Evolutionary conservation across 1,140 invertebrate genomes (phyloP).

Genomic region (Colletes gigas): DNA sequence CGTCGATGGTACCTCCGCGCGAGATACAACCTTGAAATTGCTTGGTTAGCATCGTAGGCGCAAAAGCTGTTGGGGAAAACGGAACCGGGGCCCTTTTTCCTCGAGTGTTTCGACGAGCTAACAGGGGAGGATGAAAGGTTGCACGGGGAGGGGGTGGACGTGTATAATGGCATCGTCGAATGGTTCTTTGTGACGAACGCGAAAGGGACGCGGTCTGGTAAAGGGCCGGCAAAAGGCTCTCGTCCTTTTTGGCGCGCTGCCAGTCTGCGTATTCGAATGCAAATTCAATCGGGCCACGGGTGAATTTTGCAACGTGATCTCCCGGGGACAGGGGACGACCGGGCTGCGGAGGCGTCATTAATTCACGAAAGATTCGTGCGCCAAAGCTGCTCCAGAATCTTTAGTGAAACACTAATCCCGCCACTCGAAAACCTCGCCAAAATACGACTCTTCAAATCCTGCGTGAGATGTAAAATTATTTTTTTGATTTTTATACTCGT

Average conservation of each 20-base stretch:
- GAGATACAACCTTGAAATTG: constrained; percentile 41
- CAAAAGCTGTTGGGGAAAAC: constrained; percentile 32
- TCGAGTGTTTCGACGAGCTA: background rate
- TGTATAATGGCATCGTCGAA: constrained; percentile 58
- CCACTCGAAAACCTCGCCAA: background rate
- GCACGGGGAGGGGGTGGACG: background rate
- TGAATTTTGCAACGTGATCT: constrained; percentile 63
- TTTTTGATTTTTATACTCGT: too few species aligned
- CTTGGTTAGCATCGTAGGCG: background rate
- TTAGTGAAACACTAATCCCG: constrained; percentile 43
- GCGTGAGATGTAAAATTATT: too few species aligned
- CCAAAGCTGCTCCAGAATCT: constrained; percentile 30
- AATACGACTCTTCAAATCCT: too few species aligned
- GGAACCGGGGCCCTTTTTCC: background rate
- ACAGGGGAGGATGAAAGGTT: background rate
- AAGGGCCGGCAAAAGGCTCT: constrained; percentile 45
- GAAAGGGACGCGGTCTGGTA: constrained; percentile 20
- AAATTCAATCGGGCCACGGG: constrained; percentile 61
- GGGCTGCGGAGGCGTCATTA: constrained; percentile 39
- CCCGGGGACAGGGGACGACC: background rate
- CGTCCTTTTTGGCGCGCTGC: constrained; percentile 60
- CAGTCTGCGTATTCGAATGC: constrained; percentile 67
- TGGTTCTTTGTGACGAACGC: constrained; percentile 58
- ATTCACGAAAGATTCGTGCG: constrained; percentile 52
- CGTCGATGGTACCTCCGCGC: background rate